Conservation (phyloP, 2,888 invertebrate species). For the Mesoligia furuncula region DNA sequence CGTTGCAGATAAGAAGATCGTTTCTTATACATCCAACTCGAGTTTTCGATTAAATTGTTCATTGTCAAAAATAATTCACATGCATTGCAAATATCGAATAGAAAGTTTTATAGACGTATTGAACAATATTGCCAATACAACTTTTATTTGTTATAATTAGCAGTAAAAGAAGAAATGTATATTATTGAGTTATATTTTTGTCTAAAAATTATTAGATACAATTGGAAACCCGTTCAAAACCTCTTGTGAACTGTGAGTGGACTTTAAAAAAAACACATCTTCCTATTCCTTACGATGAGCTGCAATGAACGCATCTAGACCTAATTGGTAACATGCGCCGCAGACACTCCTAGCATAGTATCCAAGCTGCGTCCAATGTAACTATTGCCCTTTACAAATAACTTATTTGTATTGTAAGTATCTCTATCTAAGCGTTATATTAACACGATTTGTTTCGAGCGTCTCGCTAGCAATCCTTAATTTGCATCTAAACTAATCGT, state of each 20-base stretch:
- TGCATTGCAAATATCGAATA: background rate
- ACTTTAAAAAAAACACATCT: background rate
- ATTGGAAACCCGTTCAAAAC: background rate
- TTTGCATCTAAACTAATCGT: constrained; percentile 51
- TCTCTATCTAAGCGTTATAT: constrained; percentile 31
- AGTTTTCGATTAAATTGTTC: background rate
- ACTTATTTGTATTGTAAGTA: constrained; percentile 1
- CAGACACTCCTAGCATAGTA: constrained; percentile 12
- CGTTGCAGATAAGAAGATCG: background rate
- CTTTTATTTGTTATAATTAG: background rate
- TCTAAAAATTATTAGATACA: background rate
- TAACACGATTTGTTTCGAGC: constrained; percentile 1
- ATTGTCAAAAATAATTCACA: background rate
- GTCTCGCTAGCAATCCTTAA: constrained; percentile 36
- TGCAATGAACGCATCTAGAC: background rate
- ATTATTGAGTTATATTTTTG: background rate
- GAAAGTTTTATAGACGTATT: background rate
- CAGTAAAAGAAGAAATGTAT: background rate
- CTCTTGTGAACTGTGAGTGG: too few species aligned
- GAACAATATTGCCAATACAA: background rate
- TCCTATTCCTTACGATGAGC: background rate
- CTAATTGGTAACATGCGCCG: constrained; percentile 19
- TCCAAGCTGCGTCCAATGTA: constrained; percentile 3
- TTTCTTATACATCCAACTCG: background rate
- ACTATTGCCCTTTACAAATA: constrained; percentile 13